Conservation (phyloP, 2,888 invertebrate genomes). For the Margaritifera margaritifera region DNA sequence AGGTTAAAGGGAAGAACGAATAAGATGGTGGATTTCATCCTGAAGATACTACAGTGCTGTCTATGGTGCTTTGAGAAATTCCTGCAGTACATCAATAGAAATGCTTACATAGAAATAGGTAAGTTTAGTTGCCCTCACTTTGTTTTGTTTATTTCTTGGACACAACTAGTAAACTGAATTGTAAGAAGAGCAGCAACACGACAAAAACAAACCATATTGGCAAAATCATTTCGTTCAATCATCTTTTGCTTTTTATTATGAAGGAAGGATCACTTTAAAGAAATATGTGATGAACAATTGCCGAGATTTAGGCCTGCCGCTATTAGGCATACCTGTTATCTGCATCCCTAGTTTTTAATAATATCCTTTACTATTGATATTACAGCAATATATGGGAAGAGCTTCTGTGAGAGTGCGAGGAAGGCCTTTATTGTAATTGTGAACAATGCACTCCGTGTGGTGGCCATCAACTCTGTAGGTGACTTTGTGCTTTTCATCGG, state of each 20-base stretch:
- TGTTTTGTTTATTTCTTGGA: not conserved
- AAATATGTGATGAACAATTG: no score
- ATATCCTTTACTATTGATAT: not conserved
- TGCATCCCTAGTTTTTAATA: not conserved
- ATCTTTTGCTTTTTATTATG: no score
- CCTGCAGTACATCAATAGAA: conserved; percentile 92
- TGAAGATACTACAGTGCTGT: conserved; percentile 83
- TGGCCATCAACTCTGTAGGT: conserved; percentile 92
- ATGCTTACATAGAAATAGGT: conserved; percentile 93
- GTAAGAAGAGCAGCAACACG: no score
- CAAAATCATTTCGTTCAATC: no score
- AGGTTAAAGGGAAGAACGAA: conserved; percentile 55
- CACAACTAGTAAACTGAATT: not conserved
- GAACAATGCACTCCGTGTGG: conserved; percentile 84
- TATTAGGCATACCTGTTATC: not conserved
- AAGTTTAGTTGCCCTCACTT: conserved; percentile 13
- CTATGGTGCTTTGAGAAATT: conserved; percentile 92
- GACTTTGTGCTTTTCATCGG: conserved; percentile 93
- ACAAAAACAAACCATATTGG: no score
- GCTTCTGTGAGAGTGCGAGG: conserved; percentile 79
- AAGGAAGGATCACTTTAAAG: no score
- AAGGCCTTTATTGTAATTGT: conserved; percentile 78
- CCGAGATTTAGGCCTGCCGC: not conserved
- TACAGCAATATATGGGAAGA: conserved; percentile 79
- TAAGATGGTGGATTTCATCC: conserved; percentile 54